Percentiles rank a stretch among this genome's conserved stretches.
Evolutionary conservation across 1,140 invertebrate species (phyloP).

Genomic region (Drosophila nikananu): DNA sequence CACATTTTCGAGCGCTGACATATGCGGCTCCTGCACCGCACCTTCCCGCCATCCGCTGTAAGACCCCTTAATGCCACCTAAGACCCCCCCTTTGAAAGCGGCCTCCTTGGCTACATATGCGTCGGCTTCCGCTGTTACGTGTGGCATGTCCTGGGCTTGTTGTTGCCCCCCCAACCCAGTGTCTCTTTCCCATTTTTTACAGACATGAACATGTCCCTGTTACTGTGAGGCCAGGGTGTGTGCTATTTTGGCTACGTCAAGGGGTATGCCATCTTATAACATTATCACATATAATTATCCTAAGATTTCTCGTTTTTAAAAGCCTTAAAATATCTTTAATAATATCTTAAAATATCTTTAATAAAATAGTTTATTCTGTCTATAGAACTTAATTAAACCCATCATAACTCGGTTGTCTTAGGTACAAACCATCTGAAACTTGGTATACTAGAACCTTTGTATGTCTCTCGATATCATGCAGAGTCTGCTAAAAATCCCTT

Average conservation of each 20-base stretch:
- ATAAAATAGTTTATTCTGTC: neutral
- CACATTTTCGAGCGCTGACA: slow-evolving; percentile 79
- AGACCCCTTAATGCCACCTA: slow-evolving; percentile 7
- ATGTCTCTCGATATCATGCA: neutral
- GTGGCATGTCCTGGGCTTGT: slow-evolving; percentile 45
- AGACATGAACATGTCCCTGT: slow-evolving; percentile 39
- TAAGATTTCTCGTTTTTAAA: neutral
- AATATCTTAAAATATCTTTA: neutral
- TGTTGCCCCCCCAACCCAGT: neutral
- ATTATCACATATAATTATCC: neutral
- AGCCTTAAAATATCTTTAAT: neutral
- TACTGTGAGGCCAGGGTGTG: neutral
- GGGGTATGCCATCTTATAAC: neutral
- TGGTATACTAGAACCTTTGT: no score
- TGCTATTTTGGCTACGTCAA: neutral
- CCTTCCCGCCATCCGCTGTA: neutral
- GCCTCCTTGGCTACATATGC: slow-evolving; percentile 31
- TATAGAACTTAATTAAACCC: neutral
- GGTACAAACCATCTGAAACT: neutral
- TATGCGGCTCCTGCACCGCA: slow-evolving; percentile 31
- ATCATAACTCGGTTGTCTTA: neutral
- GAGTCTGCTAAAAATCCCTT: neutral
- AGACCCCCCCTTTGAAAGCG: slow-evolving; percentile 9
- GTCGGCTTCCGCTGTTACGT: slow-evolving; percentile 76
- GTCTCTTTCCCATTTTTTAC: slow-evolving; percentile 2